Base-by-base conservation (phyloP, 2,888 invertebrate genomes). In the Mesorhabditis spiculigera region DNA sequence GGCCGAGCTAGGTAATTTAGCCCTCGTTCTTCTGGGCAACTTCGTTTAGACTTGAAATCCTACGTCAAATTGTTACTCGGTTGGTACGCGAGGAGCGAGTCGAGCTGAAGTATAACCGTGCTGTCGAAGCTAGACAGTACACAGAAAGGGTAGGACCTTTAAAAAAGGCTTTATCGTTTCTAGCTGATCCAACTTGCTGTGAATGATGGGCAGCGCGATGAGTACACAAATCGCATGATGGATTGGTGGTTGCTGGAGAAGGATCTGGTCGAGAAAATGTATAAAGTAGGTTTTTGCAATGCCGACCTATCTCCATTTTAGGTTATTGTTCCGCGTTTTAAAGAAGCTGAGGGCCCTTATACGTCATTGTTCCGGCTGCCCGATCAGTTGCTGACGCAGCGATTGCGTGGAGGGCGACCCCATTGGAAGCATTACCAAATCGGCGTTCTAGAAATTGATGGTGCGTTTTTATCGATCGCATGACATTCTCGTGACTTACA, bases 171-270 rank as follows among this genome's bases (percentile, higher is more conserved):
- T 63, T 68, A n/a, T 4, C 8, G n/a, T 62, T 75, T 81, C 63
- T 72, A 85, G 85, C 70, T 85, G 58, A 78, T 85, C 45, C 85
- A 85, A 81, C 69, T 85, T 66, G 83, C 78, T 16, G 74, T 85
- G 43, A 75, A 80, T 67, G 71, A 82, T 13, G 84, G 82, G 6
- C 70, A 72, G 8, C 69, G 77, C 16, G 83, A 85, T 68, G 80
- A 78, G 42, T 83, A 84, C 71, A 85, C 85, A 5, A 71, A 71
- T 10, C 81, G 84, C 68, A 85, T 85, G 85, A 76, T 80, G 73
- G 75, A 82, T 43, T 85, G 84, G 84, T 85, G 85, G 85, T 73
- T 85, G 45, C 75, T 79, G 43, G 84, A 85, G 64, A 75, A 76
- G 43, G 80, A 77, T 70, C 69, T 80, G 63, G 76, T 76, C 63